Conservation (phyloP, 2,888 invertebrate genomes). For the Holacanthella duospinosa region DNA sequence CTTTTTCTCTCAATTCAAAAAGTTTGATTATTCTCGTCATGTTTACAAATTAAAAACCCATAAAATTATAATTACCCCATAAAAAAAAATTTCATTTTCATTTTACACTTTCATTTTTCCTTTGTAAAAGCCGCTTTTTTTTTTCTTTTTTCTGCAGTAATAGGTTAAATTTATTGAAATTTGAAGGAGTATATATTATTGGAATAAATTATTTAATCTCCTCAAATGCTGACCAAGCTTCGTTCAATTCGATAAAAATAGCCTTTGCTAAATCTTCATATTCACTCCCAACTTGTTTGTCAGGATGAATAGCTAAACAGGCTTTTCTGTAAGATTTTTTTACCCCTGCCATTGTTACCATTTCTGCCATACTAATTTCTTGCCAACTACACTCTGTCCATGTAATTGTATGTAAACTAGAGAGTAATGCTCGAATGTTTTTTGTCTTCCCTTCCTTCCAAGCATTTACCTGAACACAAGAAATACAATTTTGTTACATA, state of each 20-base stretch:
- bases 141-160: no score
- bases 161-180: background rate
- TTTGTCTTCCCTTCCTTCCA: conserved; percentile 89
- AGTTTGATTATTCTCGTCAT: no score
- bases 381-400: conserved; percentile 92
- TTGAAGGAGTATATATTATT: conserved; percentile 32
- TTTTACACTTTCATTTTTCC: no score
- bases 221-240: conserved; percentile 97
- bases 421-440: conserved; percentile 88
- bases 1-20: no score
- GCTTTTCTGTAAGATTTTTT: conserved; percentile 92
- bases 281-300: conserved; percentile 90
- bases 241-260: conserved; percentile 97
- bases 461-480: conserved; percentile 50
- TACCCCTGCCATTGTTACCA: conserved; percentile 83
- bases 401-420: conserved; percentile 83
- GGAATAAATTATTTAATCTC: conserved; percentile 30
- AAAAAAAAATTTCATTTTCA: no score
- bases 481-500: background rate
- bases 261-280: conserved; percentile 89
- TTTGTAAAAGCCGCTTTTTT: no score
- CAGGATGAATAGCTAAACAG: conserved; percentile 94
- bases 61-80: no score
- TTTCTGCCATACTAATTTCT: conserved; percentile 85
- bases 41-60: no score